Evolutionary conservation across 2,888 invertebrate species (phyloP).

Genomic region (Prenolepis imparis): DNA sequence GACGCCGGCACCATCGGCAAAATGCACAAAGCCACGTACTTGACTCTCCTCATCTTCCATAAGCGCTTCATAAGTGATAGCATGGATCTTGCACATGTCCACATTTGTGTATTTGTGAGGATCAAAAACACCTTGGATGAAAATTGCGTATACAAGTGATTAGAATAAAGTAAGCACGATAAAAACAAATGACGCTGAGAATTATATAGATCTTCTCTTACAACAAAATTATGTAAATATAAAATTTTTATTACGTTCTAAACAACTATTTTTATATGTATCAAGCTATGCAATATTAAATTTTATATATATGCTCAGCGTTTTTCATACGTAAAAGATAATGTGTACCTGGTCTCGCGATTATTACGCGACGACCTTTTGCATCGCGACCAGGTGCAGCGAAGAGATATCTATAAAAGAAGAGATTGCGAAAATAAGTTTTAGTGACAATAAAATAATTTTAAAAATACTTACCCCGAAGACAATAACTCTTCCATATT

Average conservation of each 20-base stretch:
- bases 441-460: neutral
- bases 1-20: conserved; percentile 92
- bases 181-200: neutral
- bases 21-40: conserved; percentile 92
- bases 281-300: neutral
- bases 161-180: neutral
- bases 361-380: conserved; percentile 91
- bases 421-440: conserved; percentile 35
- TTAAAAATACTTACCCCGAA: conserved; percentile 87
- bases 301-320: neutral
- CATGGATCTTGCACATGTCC: conserved; percentile 93
- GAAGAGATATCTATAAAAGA: conserved; percentile 90
- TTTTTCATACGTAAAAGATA: neutral
- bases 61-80: conserved; percentile 92
- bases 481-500: conserved; percentile 91
- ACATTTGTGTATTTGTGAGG: conserved; percentile 92
- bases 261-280: neutral
- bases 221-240: neutral
- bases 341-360: conserved; percentile 91
- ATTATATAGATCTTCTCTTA: neutral
- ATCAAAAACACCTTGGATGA: conserved; percentile 90
- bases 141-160: conserved; percentile 57
- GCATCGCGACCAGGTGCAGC: conserved; percentile 92
- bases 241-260: neutral
- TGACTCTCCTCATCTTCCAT: conserved; percentile 94